A percentile compares a stretch with the other conserved stretches of the same genome.
phyloP scores from a whole-genome alignment of 2,797 vertebrate species.

The Antrozous pallidus region DNA sequence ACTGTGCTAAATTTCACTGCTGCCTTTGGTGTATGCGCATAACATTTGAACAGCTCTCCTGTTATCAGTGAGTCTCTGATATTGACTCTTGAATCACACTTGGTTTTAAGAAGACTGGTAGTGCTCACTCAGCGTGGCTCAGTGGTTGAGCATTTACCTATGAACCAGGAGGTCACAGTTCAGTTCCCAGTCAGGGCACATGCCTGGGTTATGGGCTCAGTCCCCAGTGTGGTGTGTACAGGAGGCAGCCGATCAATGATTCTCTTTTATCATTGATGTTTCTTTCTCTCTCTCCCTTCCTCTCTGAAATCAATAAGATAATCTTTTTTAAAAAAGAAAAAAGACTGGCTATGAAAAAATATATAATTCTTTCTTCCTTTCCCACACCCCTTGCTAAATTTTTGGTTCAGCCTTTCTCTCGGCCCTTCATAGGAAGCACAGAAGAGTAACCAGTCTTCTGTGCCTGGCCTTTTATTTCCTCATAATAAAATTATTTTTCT shows the following conservation, averaged over 20 bases:
- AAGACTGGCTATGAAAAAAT: neutral
- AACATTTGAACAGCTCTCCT: neutral
- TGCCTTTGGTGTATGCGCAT: neutral
- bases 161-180: too few species aligned
- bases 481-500: slow-evolving; percentile 67
- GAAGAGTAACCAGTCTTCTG: neutral
- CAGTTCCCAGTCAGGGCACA: too few species aligned
- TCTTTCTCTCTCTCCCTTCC: too few species aligned
- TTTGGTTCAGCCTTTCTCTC: neutral
- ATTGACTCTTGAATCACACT: neutral
- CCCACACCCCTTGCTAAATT: neutral
- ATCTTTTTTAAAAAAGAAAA: neutral
- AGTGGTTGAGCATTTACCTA: too few species aligned
- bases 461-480: slow-evolving; percentile 14
- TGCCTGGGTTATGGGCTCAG: too few species aligned
- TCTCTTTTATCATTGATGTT: too few species aligned
- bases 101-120: neutral
- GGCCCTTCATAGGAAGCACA: neutral
- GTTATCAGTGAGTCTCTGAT: neutral
- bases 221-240: too few species aligned
- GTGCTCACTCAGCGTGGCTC: too few species aligned
- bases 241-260: too few species aligned
- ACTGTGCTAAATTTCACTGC: neutral
- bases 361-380: neutral
- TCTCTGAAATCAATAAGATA: too few species aligned